phyloP scores from a whole-genome alignment of 2,888 invertebrate genomes.

The Clanis bilineata region DNA sequence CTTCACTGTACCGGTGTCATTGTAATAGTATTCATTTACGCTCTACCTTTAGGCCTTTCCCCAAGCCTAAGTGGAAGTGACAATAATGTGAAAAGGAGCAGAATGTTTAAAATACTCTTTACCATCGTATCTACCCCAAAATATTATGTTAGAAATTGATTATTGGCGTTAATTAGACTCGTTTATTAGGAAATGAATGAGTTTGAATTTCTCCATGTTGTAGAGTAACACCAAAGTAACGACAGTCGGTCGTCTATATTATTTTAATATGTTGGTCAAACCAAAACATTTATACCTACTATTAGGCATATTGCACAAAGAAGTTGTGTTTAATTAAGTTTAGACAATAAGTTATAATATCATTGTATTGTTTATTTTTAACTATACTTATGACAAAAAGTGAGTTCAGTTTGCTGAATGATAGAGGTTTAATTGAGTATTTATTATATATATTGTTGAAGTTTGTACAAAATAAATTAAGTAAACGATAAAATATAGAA shows the following conservation, averaged over 20 bases:
- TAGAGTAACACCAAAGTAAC: slow-evolving; percentile 30
- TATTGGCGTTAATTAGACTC: slow-evolving; percentile 11
- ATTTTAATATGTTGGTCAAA: slow-evolving; percentile 72
- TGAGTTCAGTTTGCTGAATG: slow-evolving; percentile 83
- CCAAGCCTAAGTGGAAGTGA: slow-evolving; percentile 16
- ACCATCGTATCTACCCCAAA: not conserved
- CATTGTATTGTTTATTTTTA: slow-evolving; percentile 76
- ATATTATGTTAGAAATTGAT: not conserved
- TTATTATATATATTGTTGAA: slow-evolving; percentile 84
- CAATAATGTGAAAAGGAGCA: slow-evolving; percentile 12
- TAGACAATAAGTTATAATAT: slow-evolving; percentile 82
- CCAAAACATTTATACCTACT: slow-evolving; percentile 74
- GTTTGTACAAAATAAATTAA: slow-evolving; percentile 84
- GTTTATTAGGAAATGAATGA: slow-evolving; percentile 25
- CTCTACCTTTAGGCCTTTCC: slow-evolving; percentile 15
- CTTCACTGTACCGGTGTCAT: not conserved
- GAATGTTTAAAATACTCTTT: not conserved
- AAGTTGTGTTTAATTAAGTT: slow-evolving; percentile 83
- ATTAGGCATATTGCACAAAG: slow-evolving; percentile 83
- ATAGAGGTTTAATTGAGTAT: slow-evolving; percentile 83
- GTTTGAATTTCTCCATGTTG: slow-evolving; percentile 45
- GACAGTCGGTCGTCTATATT: slow-evolving; percentile 32
- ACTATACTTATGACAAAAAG: slow-evolving; percentile 80
- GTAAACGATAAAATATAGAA: slow-evolving; percentile 83
- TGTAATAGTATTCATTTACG: not conserved